phyloP scores from a whole-genome alignment of 2,113 vertebrate species.

The Notarius quadriscutis region DNA sequence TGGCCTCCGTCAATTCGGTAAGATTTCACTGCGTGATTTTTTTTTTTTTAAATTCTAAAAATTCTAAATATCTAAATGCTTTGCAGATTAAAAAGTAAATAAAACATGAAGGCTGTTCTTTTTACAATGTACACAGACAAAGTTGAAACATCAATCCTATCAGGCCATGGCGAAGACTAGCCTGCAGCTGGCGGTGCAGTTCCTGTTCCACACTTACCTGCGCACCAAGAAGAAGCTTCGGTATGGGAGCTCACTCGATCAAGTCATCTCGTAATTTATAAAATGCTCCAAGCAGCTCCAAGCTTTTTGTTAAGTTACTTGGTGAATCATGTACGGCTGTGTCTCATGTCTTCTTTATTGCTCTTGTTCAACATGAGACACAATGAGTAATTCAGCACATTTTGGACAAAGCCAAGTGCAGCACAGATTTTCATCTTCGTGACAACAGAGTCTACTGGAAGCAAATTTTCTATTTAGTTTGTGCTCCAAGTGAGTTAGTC shows the following conservation, averaged over 20 bases:
- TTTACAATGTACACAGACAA: constrained; percentile 78
- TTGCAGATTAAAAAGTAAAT: not conserved
- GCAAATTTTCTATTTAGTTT: not conserved
- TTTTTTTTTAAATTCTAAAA: not conserved
- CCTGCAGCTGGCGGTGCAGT: constrained; percentile 91
- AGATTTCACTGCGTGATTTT: constrained; percentile 31
- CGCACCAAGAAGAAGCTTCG: constrained; percentile 98
- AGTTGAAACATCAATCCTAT: constrained; percentile 91
- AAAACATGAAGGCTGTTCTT: no score
- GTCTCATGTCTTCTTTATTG: not conserved
- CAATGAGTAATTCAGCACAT: not conserved
- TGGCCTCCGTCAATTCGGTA: constrained; percentile 95
- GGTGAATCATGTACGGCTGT: not conserved
- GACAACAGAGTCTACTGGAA: not conserved
- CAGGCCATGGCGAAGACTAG: constrained; percentile 96
- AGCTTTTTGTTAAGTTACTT: not conserved
- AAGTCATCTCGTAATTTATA: not conserved
- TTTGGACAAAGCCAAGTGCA: not conserved
- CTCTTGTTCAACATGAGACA: not conserved
- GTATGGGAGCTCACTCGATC: constrained; percentile 63
- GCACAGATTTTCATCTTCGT: not conserved
- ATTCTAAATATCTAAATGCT: not conserved
- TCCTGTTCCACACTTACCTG: constrained; percentile 96
- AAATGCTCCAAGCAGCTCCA: not conserved
- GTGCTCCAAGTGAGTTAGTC: not conserved